These are phyloP conservation scores for Eudemis profundana DNA, from an alignment of 2,888 invertebrate species.

Conservation along the genomic window DNA sequence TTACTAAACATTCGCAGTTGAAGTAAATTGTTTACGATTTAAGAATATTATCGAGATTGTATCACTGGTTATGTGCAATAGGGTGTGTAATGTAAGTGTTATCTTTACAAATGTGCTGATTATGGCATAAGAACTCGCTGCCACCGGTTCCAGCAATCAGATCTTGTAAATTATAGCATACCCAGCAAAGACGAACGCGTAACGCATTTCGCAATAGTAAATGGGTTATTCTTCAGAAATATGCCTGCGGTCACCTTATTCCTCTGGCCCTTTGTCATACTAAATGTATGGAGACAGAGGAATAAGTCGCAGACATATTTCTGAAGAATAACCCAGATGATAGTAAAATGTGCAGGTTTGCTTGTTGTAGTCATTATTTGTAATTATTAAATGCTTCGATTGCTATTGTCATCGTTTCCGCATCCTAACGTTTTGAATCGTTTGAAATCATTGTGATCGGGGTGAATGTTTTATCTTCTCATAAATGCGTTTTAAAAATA, in stretches of 20 bases:
- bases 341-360: conserved; percentile 34
- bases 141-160: conserved; percentile 24
- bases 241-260: too few species aligned
- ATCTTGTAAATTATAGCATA: conserved; percentile 32
- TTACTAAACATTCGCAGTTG: conserved; percentile 22
- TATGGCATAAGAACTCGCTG: conserved; percentile 25
- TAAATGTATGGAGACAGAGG: too few species aligned
- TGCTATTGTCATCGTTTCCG: too few species aligned
- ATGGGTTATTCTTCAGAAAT: too few species aligned
- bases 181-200: conserved; percentile 8
- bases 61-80: conserved; percentile 37
- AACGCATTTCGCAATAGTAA: conserved; percentile 21
- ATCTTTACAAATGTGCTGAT: conserved; percentile 30
- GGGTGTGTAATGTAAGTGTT: conserved; percentile 29
- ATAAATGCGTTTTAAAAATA: too few species aligned
- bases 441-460: too few species aligned
- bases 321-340: too few species aligned
- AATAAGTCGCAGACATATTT: too few species aligned
- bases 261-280: too few species aligned
- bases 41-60: conserved; percentile 27
- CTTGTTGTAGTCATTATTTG: conserved; percentile 1
- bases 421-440: too few species aligned
- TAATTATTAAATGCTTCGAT: too few species aligned
- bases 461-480: too few species aligned
- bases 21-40: conserved; percentile 10